Conservation (phyloP, 2,888 invertebrate genomes). For the Torymus tubicola region DNA sequence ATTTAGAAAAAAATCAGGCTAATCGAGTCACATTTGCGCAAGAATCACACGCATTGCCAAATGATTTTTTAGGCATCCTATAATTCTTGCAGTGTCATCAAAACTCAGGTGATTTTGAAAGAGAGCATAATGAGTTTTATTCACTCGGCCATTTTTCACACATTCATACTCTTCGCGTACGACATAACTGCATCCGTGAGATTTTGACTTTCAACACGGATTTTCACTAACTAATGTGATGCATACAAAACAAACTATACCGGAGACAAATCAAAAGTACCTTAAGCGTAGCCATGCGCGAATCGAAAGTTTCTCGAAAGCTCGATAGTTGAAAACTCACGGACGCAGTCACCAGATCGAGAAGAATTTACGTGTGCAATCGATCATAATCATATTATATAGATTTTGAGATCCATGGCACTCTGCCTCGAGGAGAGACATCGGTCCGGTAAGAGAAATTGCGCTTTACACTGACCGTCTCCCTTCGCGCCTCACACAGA, state of each 20-base stretch:
- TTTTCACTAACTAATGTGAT: too few species aligned
- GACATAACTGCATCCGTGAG: too few species aligned
- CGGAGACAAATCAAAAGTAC: conserved; percentile 45
- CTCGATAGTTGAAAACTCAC: neutral
- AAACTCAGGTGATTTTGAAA: conserved; percentile 4
- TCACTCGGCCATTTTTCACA: too few species aligned
- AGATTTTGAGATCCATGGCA: too few species aligned
- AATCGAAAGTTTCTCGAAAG: conserved; percentile 6
- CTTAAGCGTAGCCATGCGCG: neutral
- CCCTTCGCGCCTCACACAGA: conserved; percentile 2
- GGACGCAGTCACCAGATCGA: too few species aligned
- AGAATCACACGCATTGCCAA: neutral
- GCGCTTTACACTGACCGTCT: conserved; percentile 6
- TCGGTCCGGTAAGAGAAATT: neutral
- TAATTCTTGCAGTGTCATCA: conserved; percentile 39
- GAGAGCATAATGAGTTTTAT: neutral
- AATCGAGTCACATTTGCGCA: neutral
- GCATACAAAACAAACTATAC: conserved; percentile 6
- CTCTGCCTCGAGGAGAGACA: too few species aligned
- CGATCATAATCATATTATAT: too few species aligned
- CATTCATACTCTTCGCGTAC: too few species aligned
- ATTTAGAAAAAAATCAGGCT: neutral
- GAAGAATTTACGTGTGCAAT: too few species aligned
- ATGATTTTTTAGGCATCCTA: neutral
- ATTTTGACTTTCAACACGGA: too few species aligned